phyloP scores from a whole-genome alignment of 2,113 vertebrate species.

The Limnothrissa miodon region DNA sequence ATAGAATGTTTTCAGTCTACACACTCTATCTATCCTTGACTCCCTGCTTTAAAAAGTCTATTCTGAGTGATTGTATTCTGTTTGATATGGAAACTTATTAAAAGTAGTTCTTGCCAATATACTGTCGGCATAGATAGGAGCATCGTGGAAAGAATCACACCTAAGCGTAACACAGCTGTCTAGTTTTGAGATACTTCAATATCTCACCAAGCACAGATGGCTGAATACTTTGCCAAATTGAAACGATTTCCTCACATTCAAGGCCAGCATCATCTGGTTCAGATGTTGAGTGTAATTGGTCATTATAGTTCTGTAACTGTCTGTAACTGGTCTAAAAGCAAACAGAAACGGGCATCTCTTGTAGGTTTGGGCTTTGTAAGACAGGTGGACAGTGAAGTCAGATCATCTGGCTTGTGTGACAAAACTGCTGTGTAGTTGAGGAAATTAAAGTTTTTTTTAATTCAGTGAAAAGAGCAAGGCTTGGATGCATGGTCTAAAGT shows the following conservation, averaged over 20 bases:
- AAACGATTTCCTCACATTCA: slow-evolving; percentile 2
- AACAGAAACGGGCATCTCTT: neutral
- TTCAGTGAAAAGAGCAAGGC: neutral
- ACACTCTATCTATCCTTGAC: neutral
- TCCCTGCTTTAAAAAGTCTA: neutral
- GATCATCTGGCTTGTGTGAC: neutral
- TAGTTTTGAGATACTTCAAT: slow-evolving; percentile 6
- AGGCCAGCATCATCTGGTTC: neutral
- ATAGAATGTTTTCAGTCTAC: neutral
- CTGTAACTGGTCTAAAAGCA: neutral
- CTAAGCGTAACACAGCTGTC: slow-evolving; percentile 1
- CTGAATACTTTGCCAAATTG: slow-evolving; percentile 1
- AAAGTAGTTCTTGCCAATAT: slow-evolving; percentile 10
- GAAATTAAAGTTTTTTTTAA: neutral
- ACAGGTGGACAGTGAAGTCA: neutral
- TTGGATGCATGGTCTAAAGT: neutral
- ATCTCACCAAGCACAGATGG: slow-evolving; percentile 12
- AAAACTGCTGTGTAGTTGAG: neutral
- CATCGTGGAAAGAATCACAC: neutral
- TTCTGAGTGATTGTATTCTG: neutral
- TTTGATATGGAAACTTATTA: slow-evolving; percentile 14
- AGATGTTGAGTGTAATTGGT: neutral
- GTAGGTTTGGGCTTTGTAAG: neutral
- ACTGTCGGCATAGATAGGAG: neutral
- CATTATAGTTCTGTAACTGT: slow-evolving; percentile 8